phyloP scores from a whole-genome alignment of 2,888 invertebrate species.

The Creontiades dilutus region DNA sequence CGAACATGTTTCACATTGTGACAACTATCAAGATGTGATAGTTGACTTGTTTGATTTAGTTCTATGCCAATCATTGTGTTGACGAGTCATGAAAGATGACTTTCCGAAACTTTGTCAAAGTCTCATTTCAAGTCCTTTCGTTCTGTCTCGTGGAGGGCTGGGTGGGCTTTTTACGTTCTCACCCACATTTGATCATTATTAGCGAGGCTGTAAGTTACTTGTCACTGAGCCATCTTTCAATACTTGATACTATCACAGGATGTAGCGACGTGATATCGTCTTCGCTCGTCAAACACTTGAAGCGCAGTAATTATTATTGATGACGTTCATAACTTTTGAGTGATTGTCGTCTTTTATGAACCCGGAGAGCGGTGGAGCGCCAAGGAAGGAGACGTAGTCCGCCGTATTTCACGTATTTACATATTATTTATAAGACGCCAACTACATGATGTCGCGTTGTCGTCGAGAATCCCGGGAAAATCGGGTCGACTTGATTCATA shows the following conservation, averaged over 20 bases:
- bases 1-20: too few relatives aligned
- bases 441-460: conserved; percentile 19
- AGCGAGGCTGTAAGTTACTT: not conserved
- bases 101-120: too few relatives aligned
- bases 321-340: conserved; percentile 25
- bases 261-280: not conserved
- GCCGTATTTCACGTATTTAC: conserved; percentile 19
- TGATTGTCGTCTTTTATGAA: conserved; percentile 11
- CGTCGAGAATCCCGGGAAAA: conserved; percentile 4
- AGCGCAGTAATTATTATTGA: conserved; percentile 12
- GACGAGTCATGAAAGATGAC: too few relatives aligned
- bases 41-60: too few relatives aligned
- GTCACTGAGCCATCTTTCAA: conserved; percentile 10
- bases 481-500: not conserved
- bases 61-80: too few relatives aligned
- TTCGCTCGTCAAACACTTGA: conserved; percentile 19
- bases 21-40: too few relatives aligned
- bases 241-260: not conserved
- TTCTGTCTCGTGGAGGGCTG: not conserved
- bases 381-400: not conserved
- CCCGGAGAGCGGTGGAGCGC: not conserved
- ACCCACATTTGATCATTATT: not conserved
- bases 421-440: not conserved
- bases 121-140: too few relatives aligned
- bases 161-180: conserved; percentile 2